phyloP scores from a whole-genome alignment of 2,888 invertebrate genomes.

The Sinodicranocentrus sp. region DNA sequence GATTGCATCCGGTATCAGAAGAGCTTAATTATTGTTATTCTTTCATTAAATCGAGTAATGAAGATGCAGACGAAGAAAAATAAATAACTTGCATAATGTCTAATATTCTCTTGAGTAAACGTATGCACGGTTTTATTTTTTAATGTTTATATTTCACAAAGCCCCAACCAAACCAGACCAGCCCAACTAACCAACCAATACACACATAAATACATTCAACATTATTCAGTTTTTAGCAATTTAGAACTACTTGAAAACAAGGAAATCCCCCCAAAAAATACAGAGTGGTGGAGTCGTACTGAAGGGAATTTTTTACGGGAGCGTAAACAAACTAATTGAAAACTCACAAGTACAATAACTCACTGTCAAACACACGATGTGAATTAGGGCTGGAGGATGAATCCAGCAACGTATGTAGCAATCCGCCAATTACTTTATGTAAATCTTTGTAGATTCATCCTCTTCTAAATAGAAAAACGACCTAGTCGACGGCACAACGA shows the following conservation, averaged over 20 bases:
- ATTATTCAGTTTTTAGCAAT: too few relatives aligned
- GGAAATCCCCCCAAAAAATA: too few relatives aligned
- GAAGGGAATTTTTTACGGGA: constrained; percentile 75
- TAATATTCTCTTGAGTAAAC: too few relatives aligned
- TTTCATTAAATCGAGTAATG: constrained; percentile 76
- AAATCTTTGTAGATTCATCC: constrained; percentile 70
- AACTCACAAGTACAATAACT: constrained; percentile 76
- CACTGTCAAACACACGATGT: constrained; percentile 76
- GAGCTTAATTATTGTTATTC: constrained; percentile 77
- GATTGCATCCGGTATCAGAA: neutral
- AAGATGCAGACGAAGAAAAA: constrained; percentile 15
- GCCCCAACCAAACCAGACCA: too few relatives aligned
- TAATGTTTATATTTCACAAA: too few relatives aligned
- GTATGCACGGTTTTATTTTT: too few relatives aligned
- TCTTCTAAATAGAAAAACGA: too few relatives aligned
- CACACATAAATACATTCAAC: too few relatives aligned
- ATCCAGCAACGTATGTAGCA: constrained; percentile 71
- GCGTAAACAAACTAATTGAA: constrained; percentile 77
- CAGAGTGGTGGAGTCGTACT: constrained; percentile 6
- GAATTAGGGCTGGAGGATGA: constrained; percentile 72
- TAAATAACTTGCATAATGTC: neutral
- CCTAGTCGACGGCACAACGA: too few relatives aligned
- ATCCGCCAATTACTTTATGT: constrained; percentile 76
- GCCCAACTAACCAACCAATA: too few relatives aligned
- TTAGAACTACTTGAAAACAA: too few relatives aligned